Conservation (phyloP, 2,888 invertebrate species). For the Thecophora atra region DNA sequence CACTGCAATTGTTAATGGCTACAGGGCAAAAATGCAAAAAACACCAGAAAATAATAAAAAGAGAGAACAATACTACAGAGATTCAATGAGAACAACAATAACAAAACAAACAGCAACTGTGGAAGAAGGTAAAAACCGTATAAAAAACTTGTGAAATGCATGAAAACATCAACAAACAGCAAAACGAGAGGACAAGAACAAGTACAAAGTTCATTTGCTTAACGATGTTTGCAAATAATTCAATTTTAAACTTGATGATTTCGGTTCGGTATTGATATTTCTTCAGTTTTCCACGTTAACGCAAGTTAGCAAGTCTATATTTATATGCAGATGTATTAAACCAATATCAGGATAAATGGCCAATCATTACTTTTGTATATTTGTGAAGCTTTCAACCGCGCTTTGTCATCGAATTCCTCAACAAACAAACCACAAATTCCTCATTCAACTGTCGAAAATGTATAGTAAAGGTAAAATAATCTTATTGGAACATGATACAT, state of each 20-base stretch:
- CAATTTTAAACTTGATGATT: constrained; percentile 54
- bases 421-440: no score
- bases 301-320: no score
- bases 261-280: constrained; percentile 1
- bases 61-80: constrained; percentile 29
- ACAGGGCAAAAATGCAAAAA: constrained; percentile 4
- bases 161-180: background rate
- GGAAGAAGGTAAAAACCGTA: background rate
- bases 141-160: background rate
- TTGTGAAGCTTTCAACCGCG: no score
- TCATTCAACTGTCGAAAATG: no score
- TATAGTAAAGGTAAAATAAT: no score
- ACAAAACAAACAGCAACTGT: constrained; percentile 36
- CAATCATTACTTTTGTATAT: no score
- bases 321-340: no score
- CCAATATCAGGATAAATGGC: no score
- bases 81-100: constrained; percentile 23
- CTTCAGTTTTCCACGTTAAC: no score
- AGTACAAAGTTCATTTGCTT: constrained; percentile 40
- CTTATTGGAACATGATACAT: no score
- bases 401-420: no score
- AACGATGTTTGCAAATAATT: constrained; percentile 61
- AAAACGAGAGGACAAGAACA: constrained; percentile 17
- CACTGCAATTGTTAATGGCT: constrained; percentile 31
- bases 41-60: constrained; percentile 30